Evolutionary conservation across 2,113 vertebrate species (phyloP).

Genomic region (Psilopsiagon aymara): DNA sequence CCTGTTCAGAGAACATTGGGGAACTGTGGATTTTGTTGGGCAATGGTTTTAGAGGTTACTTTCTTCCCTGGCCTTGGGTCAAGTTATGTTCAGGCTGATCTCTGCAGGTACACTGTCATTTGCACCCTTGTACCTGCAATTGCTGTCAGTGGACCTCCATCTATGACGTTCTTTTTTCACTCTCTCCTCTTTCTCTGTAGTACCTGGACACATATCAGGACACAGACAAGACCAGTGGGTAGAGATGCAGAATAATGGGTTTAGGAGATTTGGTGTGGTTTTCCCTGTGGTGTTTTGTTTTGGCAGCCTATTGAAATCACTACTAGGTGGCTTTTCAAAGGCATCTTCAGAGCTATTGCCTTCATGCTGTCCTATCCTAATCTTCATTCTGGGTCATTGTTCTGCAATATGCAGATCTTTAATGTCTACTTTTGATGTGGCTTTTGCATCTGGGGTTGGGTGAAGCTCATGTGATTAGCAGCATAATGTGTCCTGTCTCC

Average conservation of each 20-base stretch:
- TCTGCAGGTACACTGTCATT: not conserved
- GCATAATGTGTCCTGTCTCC: not conserved
- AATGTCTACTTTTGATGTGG: not conserved
- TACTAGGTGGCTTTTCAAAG: not conserved
- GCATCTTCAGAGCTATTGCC: not conserved
- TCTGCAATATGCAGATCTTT: not conserved
- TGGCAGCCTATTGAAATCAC: not conserved
- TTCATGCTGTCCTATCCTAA: not conserved
- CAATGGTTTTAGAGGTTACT: not conserved
- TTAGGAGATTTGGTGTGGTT: not conserved
- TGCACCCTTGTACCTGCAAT: not conserved
- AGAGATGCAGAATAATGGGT: not conserved
- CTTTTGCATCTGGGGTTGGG: not conserved
- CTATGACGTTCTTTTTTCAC: not conserved
- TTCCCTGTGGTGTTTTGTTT: not conserved
- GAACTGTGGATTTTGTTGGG: not conserved
- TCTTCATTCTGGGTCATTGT: not conserved
- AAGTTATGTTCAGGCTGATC: not conserved
- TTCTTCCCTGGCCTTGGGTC: not conserved
- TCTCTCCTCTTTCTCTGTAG: not conserved
- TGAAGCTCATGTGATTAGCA: not conserved
- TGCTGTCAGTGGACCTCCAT: not conserved
- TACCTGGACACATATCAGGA: fast-evolving
- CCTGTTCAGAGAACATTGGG: not conserved
- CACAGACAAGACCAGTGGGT: not conserved